Evolutionary conservation across 2,888 invertebrate genomes (phyloP).

Genomic region (Carabus problematicus): DNA sequence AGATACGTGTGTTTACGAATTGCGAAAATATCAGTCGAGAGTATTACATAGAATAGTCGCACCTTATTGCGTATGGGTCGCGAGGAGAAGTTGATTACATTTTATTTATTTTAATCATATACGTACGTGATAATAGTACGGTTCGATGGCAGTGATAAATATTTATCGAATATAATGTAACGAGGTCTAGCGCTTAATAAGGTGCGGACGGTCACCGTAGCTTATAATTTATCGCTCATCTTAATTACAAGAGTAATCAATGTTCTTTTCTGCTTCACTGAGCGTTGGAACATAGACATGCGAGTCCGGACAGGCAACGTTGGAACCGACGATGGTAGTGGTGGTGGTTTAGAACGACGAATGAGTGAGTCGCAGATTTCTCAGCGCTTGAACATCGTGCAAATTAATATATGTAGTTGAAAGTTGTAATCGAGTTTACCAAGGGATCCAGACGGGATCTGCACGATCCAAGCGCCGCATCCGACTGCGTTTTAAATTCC

Average conservation of each 20-base stretch:
- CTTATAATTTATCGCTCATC: slow-evolving; percentile 21
- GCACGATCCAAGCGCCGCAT: slow-evolving; percentile 1
- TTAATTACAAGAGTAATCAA: slow-evolving; percentile 21
- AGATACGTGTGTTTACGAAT: too few species aligned
- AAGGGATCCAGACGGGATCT: not conserved
- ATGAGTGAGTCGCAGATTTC: not conserved
- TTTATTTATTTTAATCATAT: slow-evolving; percentile 25
- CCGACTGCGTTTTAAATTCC: slow-evolving; percentile 1
- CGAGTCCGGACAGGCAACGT: not conserved
- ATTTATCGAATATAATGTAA: slow-evolving; percentile 12
- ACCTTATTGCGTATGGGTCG: slow-evolving; percentile 18
- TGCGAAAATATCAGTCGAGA: too few species aligned
- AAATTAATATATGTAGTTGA: slow-evolving; percentile 22
- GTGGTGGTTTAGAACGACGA: not conserved
- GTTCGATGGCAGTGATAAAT: slow-evolving; percentile 11
- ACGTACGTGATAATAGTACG: slow-evolving; percentile 6
- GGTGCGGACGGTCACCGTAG: not conserved
- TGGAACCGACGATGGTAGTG: not conserved
- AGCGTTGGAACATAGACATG: not conserved
- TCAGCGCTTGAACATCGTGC: not conserved
- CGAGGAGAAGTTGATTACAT: slow-evolving; percentile 10
- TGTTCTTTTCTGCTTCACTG: slow-evolving; percentile 23
- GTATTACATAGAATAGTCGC: too few species aligned
- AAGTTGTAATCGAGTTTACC: slow-evolving; percentile 19
- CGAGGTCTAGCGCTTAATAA: not conserved